Evolutionary conservation across 1,140 invertebrate genomes (phyloP), one percentile per base, ranked within the genome.

Genomic region (Caenorhabditis tropicalis): DNA sequence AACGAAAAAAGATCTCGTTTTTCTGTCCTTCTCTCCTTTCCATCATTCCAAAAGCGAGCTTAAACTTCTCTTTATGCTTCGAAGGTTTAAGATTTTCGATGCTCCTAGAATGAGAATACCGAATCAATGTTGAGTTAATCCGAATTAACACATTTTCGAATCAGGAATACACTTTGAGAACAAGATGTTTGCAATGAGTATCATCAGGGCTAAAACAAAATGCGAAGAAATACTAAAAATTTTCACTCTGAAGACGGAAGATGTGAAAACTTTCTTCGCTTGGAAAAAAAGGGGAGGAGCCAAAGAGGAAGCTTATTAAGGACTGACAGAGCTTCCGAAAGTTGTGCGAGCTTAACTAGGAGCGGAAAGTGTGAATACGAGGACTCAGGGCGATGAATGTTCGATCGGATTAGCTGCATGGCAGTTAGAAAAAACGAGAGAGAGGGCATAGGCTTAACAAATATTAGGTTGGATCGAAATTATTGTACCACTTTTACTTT

Each of bases 241-340:
- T 27, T 5, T 3, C 2, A 15, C 24, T 9, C 7, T 36, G 33
- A 33, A 36, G 56, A 27, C 5, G 4, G 12, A 24, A 65, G 58
- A n/a, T 7, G 27, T 58, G 53, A 58, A 58, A 65, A 65, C 9
- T 9, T 65, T 33, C 31, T 65, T 65, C 31, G 12, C 31, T 36
- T 7, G 3, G n/a, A 65, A 19, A n/a, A 65, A n/a, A 65, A 16
- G 33, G 58, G 58, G 58, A 36, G 58, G 58, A 39, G 58, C 31
- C 27, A 2, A 58, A 53, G 51, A 53, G 51, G n/a, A 12, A 43
- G 39, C 58, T 65, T 65, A 65, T 65, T 65, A 65, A 65, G 58
- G 53, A 27, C 24, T 24, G 53, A 29, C 58, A n/a, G 3, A 65
- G 36, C 58, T 65, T 36, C 31, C 31, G 33, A 65, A 39, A 39